Percentiles rank a stretch among this genome's conserved stretches.
Evolutionary conservation across 1,140 invertebrate genomes (phyloP).

Genomic region (Rhynchophorus ferrugineus): DNA sequence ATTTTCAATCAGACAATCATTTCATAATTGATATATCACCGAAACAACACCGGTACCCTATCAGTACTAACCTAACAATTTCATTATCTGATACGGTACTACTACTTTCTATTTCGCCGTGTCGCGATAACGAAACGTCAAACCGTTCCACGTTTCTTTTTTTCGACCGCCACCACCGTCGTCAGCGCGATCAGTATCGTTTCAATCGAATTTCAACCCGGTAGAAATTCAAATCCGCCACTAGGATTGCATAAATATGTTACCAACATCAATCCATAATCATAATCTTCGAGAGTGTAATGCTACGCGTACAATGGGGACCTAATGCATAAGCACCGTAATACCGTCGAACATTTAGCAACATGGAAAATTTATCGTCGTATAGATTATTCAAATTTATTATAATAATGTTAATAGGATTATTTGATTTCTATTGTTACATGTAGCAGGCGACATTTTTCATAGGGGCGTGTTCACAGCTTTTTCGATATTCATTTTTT

Average conservation of each 20-base stretch:
- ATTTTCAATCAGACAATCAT: too few relatives aligned
- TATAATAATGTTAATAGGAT: conserved; percentile 24
- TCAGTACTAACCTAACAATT: too few relatives aligned
- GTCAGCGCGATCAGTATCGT: too few relatives aligned
- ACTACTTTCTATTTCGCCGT: too few relatives aligned
- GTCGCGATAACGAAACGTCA: too few relatives aligned
- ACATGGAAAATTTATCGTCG: conserved; percentile 20
- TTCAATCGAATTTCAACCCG: too few relatives aligned
- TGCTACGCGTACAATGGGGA: conserved; percentile 14
- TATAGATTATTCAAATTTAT: conserved; percentile 27
- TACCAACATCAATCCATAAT: conserved; percentile 14
- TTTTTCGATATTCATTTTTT: conserved; percentile 7
- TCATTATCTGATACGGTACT: too few relatives aligned
- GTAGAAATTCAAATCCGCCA: conserved; percentile 14
- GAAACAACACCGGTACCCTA: too few relatives aligned
- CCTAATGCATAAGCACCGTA: conserved; percentile 21
- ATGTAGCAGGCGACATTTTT: conserved; percentile 18
- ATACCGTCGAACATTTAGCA: conserved; percentile 21
- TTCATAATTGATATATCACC: too few relatives aligned
- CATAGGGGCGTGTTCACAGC: conserved; percentile 11
- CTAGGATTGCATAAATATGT: conserved; percentile 21
- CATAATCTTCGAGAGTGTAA: conserved; percentile 13
- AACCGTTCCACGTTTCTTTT: too few relatives aligned
- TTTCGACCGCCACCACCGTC: too few relatives aligned
- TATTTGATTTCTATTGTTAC: conserved; percentile 25